Conservation (phyloP, 1,140 invertebrate species). For the Acromyrmex echinatior region DNA sequence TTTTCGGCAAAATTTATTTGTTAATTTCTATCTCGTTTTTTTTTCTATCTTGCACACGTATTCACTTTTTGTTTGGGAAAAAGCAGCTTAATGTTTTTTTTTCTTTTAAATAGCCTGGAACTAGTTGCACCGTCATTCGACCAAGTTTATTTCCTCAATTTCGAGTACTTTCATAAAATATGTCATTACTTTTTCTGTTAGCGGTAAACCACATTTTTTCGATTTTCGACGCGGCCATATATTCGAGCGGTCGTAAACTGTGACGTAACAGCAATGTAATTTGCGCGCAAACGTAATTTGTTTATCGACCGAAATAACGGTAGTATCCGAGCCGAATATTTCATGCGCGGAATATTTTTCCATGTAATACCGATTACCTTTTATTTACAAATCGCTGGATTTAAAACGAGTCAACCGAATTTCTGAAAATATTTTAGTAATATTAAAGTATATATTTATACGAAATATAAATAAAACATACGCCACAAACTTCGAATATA, state of each 20-base stretch:
- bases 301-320: slow-evolving; percentile 42
- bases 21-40: slow-evolving; percentile 7
- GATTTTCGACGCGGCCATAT: slow-evolving; percentile 14
- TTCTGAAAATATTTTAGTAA: slow-evolving; percentile 51
- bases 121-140: not conserved
- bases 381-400: slow-evolving; percentile 53
- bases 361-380: slow-evolving; percentile 41
- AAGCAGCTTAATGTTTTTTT: slow-evolving; percentile 5
- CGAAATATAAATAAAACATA: slow-evolving; percentile 35
- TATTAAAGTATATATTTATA: slow-evolving; percentile 4
- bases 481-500: not conserved
- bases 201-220: slow-evolving; percentile 17
- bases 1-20: slow-evolving; percentile 37
- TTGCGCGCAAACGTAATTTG: slow-evolving; percentile 32
- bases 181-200: slow-evolving; percentile 11
- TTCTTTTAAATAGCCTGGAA: slow-evolving; percentile 4
- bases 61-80: slow-evolving; percentile 56
- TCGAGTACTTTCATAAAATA: slow-evolving; percentile 9
- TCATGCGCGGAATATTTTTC: slow-evolving; percentile 52
- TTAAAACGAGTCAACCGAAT: slow-evolving; percentile 52
- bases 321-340: slow-evolving; percentile 11
- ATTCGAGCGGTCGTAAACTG: not conserved
- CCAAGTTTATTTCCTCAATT: slow-evolving; percentile 1
- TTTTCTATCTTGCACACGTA: slow-evolving; percentile 47
- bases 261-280: slow-evolving; percentile 46